Base-by-base conservation (phyloP, 53 echinoderm and acorn worm genomes). In the Henricia sp. region DNA sequence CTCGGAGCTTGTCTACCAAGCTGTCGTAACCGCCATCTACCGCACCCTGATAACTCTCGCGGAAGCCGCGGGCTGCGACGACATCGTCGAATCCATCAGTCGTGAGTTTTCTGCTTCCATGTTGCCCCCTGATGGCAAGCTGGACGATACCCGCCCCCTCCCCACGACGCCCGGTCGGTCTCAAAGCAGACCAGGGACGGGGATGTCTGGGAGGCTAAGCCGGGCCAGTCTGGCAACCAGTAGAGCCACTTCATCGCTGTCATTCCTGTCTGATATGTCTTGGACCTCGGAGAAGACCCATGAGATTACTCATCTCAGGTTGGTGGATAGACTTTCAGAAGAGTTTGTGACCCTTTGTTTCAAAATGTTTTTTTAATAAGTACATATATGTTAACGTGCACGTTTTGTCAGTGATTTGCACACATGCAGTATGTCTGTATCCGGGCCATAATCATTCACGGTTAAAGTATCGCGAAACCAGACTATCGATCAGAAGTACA, bases 21-120 rank as follows among this genome's bases (percentile, higher is more conserved):
- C 94, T 12, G 92, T 95, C 12, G 63, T 91, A 34, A 90, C 94
- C 21, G 90, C 99, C 36, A 87, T 99, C 66, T 99, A 94, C 52
- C 94, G 99, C 3, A 91, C 92, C 37, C 90, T 99, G 16, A 91
- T 99, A 58, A 94, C 94, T 38, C 89, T 95, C 8, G 99, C 99
- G 1, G 99, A 99, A 50, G 92, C 94, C 39, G 90, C 94, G 0
- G 94, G 99, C 30, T 99, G 99, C 37, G 99, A 99, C 26, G 85
- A 87, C 20, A 91, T 99, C 76, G 40, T 99, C 25, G 94, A 95
- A 33, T 84, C 86, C 54, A 93, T 96, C 30, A 77, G 93, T 1
- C 83, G 82, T 1, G 92, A 92, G 88, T 82, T 57, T 52, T 74
- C 46, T 52, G 43, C 60, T 13, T 50, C 68, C 65, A 64, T 69